Conservation (phyloP, 2,888 invertebrate species). For the Ornithoptera alexandrae region DNA sequence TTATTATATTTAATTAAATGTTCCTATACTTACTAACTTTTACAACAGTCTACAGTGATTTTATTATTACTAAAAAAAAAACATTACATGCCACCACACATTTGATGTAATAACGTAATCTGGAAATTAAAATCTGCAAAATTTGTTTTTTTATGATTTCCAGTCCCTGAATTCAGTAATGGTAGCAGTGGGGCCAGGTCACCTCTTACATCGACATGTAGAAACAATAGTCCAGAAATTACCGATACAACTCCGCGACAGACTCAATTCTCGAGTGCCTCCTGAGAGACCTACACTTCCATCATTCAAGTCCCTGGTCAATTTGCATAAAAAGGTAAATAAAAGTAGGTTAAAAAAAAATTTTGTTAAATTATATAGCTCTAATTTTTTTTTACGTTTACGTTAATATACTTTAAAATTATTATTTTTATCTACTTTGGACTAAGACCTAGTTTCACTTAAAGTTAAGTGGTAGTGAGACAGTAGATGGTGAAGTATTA, state of each 20-base stretch:
- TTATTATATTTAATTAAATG: not conserved
- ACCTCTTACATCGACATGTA: constrained; percentile 87
- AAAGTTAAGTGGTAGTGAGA: too few relatives aligned
- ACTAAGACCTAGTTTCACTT: too few relatives aligned
- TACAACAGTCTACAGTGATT: too few relatives aligned
- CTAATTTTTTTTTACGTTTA: too few relatives aligned
- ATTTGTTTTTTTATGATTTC: constrained; percentile 37
- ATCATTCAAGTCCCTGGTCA: constrained; percentile 91
- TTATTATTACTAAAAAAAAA: too few relatives aligned
- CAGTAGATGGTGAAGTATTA: too few relatives aligned
- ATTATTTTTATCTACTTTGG: too few relatives aligned
- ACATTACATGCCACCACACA: too few relatives aligned
- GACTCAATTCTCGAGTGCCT: constrained; percentile 81
- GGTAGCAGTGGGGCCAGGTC: constrained; percentile 86
- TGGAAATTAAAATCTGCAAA: too few relatives aligned
- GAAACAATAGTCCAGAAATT: constrained; percentile 95
- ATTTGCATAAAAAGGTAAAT: constrained; percentile 92
- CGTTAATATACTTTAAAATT: too few relatives aligned
- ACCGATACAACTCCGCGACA: constrained; percentile 87
- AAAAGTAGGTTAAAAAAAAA: not conserved
- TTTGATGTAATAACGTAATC: too few relatives aligned
- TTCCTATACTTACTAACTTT: not conserved
- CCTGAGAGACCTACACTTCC: constrained; percentile 82
- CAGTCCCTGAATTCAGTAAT: constrained; percentile 92
- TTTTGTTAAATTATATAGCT: too few relatives aligned